These are phyloP conservation scores for Eurystomus gularis DNA, from an alignment of 2,113 vertebrate species.

Conservation along the genomic window DNA sequence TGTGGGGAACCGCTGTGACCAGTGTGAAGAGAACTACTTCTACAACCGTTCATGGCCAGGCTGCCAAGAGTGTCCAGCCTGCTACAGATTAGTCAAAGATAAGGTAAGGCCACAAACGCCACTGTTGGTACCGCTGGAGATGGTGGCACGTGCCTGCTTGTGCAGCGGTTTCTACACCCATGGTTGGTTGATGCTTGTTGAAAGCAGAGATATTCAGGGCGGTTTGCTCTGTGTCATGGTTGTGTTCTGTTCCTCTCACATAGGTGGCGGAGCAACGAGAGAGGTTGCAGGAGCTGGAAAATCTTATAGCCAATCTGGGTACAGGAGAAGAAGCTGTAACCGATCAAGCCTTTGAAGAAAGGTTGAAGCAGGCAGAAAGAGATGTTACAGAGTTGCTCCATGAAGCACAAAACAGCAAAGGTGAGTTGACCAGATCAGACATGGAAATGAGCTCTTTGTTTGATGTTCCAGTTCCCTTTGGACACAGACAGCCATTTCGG, in stretches of 20 bases:
- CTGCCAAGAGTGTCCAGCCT: constrained; percentile 95
- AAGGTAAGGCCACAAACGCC: constrained; percentile 76
- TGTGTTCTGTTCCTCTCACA: not conserved
- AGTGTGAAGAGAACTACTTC: constrained; percentile 98
- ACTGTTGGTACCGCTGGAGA: not conserved
- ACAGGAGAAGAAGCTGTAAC: constrained; percentile 83
- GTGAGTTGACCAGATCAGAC: constrained; percentile 57
- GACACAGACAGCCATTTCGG: not conserved
- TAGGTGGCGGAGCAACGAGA: constrained; percentile 92
- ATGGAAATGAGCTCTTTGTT: not conserved
- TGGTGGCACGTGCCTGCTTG: accelerated
- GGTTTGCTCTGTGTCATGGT: not conserved
- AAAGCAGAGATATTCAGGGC: not conserved
- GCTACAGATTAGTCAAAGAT: constrained; percentile 92
- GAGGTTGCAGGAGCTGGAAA: constrained; percentile 89
- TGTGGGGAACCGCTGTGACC: constrained; percentile 91
- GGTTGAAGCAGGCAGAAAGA: constrained; percentile 88
- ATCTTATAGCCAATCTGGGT: constrained; percentile 87
- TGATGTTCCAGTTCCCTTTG: not conserved
- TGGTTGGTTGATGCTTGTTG: not conserved
- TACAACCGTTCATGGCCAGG: constrained; percentile 92
- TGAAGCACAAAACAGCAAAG: constrained; percentile 91
- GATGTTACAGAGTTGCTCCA: constrained; percentile 86
- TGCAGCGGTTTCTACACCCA: accelerated
- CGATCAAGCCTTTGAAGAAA: constrained; percentile 91